A percentile compares a stretch with the other conserved stretches of the same genome.
Evolutionary conservation across 1,140 invertebrate genomes (phyloP).

Genomic region (Nilaparvata lugens): DNA sequence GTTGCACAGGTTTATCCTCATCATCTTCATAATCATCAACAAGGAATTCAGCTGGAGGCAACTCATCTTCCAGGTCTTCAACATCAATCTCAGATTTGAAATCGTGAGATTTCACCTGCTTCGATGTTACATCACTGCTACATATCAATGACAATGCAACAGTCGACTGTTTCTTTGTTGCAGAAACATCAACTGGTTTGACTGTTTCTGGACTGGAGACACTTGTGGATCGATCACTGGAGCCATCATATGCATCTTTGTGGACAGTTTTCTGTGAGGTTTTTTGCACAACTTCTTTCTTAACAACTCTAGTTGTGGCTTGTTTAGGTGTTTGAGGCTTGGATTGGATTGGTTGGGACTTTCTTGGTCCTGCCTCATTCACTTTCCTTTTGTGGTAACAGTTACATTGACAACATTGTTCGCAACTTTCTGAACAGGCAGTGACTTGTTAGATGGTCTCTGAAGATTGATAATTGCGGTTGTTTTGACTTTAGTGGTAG

Average conservation of each 20-base stretch:
- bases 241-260: slow-evolving; percentile 6
- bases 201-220: slow-evolving; percentile 22
- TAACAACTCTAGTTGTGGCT: too few species aligned
- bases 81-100: slow-evolving; percentile 6
- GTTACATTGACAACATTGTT: not conserved
- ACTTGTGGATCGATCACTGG: slow-evolving; percentile 16
- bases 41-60: slow-evolving; percentile 29
- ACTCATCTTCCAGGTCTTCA: slow-evolving; percentile 27
- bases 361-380: too few species aligned
- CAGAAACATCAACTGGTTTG: slow-evolving; percentile 8
- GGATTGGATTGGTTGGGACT: too few species aligned
- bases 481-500: slow-evolving; percentile 33
- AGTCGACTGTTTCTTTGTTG: slow-evolving; percentile 5
- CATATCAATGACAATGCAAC: slow-evolving; percentile 5
- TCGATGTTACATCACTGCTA: not conserved
- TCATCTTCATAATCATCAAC: slow-evolving; percentile 23
- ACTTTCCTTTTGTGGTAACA: slow-evolving; percentile 9
- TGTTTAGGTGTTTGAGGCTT: too few species aligned
- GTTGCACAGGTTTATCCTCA: not conserved
- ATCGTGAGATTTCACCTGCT: not conserved
- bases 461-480: slow-evolving; percentile 11
- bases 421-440: not conserved
- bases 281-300: not conserved
- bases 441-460: slow-evolving; percentile 1
- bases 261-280: slow-evolving; percentile 7